Evolutionary conservation across 2,888 invertebrate genomes (phyloP), one percentile per base, ranked within the genome.

Genomic region (Diabrotica balteata): DNA sequence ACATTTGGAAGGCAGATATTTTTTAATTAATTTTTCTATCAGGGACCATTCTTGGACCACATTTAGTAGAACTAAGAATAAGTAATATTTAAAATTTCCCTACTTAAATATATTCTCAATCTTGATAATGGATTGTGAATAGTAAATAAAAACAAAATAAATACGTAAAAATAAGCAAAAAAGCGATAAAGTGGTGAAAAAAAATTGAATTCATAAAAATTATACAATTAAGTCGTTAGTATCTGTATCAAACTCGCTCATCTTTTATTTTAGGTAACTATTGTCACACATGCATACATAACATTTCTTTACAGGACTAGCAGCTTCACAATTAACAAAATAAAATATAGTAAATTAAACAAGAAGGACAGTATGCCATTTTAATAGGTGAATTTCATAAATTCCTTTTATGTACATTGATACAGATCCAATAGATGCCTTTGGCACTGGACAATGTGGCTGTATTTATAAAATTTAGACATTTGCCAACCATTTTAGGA

Each of bases 261-360:
- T 70, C 71, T 72, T 72, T 70, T 74, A 71, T 68, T 67, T 72
- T 71, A 76, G 77, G 78, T 78, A 78, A 77, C 77, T 78, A 77
- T 77, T 78, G 76, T 77, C 76, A 72, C 71, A 73, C 74, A 75
- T 77, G 73, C 76, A 76, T 44, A 57, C 8, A 61, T 45, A 60
- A 51, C 45, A 54, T 68, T 66, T 68, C 66, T 65, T 71, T 69
- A 69, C 62, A 70, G 51, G 70, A 67, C 70, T 67, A 65, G 70
- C 63, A 55, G 70, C 54, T 54, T 67, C 62, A 67, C 55, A 70
- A 46, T 60, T 57, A 59, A 54, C 42, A 42, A 65, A 65, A 17
- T 60, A 47, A 42, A 61, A 45, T 52, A 43, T 49, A 47, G 10
- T 9, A 47, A 47, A 47, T 47, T 47, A 10, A 9, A 47, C 47